These are phyloP conservation scores for Amiota mariae DNA, from an alignment of 2,888 invertebrate species.

Conservation along the genomic window DNA sequence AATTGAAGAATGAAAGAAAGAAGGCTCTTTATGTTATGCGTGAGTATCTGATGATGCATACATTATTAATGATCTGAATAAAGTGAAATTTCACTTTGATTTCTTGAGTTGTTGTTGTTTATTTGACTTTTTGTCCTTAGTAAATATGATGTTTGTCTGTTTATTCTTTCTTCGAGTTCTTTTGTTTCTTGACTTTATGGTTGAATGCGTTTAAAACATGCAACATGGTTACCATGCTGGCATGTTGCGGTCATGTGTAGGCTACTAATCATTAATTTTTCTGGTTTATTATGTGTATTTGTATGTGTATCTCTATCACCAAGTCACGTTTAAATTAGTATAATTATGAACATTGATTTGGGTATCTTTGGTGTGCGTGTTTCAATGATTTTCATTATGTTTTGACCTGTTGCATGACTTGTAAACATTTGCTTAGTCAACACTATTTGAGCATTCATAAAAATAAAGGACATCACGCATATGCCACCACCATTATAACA, in stretches of 20 bases:
- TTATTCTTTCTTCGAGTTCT: not conserved
- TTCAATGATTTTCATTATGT: not conserved
- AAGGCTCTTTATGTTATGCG: too few relatives aligned
- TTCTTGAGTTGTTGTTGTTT: conserved; percentile 41
- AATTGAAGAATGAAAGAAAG: too few relatives aligned
- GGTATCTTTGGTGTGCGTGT: not conserved
- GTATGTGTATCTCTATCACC: not conserved
- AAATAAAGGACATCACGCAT: too few relatives aligned
- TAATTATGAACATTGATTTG: conserved; percentile 36
- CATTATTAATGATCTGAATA: conserved; percentile 55
- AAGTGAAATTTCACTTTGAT: conserved; percentile 31
- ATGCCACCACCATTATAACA: too few relatives aligned
- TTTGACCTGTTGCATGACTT: conserved; percentile 37
- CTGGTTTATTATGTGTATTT: not conserved
- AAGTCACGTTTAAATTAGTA: conserved; percentile 29
- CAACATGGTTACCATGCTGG: too few relatives aligned
- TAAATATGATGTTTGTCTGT: not conserved
- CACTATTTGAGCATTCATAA: too few relatives aligned
- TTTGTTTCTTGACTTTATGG: not conserved
- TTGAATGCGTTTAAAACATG: too few relatives aligned
- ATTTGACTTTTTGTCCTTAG: not conserved
- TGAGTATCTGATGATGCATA: conserved; percentile 18
- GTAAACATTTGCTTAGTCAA: too few relatives aligned
- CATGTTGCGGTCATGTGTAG: too few relatives aligned
- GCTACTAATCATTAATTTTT: not conserved